phyloP scores from a whole-genome alignment of 2,888 invertebrate species.

The Leptinotarsa haldemani region DNA sequence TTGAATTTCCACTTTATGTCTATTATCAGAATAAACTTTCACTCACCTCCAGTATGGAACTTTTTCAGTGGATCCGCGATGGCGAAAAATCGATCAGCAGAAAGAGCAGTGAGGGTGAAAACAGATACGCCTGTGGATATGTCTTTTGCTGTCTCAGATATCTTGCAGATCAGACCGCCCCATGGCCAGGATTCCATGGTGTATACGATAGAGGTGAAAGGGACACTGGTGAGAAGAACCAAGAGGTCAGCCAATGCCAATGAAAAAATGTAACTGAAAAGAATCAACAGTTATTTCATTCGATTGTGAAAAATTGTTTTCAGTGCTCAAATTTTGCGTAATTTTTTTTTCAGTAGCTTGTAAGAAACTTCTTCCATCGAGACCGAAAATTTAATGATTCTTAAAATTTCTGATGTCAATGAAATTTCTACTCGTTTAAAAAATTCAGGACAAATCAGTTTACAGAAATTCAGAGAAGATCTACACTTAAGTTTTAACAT shows the following conservation, averaged over 20 bases:
- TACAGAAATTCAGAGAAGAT: no score
- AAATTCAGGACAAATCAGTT: no score
- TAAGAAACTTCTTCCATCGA: no score
- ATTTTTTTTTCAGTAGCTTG: no score
- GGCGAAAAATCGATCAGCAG: constrained; percentile 87
- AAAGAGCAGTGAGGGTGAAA: constrained; percentile 87
- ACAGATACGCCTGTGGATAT: constrained; percentile 90
- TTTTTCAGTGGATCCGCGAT: constrained; percentile 86
- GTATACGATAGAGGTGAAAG: constrained; percentile 87
- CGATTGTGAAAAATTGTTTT: background rate
- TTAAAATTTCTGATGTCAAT: no score
- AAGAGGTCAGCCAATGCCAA: constrained; percentile 85
- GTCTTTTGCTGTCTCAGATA: constrained; percentile 86
- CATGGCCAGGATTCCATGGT: constrained; percentile 86
- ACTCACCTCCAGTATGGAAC: constrained; percentile 62
- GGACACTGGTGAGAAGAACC: constrained; percentile 85
- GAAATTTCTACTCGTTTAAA: no score
- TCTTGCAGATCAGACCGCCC: constrained; percentile 79
- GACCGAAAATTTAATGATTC: no score
- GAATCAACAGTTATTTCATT: constrained; percentile 22
- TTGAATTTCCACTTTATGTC: no score
- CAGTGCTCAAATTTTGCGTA: background rate
- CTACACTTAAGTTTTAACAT: no score
- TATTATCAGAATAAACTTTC: background rate
- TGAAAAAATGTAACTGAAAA: constrained; percentile 80